These are phyloP conservation scores for Crotalus tigris DNA, from an alignment of 2,113 vertebrate species.

Conservation along the genomic window DNA sequence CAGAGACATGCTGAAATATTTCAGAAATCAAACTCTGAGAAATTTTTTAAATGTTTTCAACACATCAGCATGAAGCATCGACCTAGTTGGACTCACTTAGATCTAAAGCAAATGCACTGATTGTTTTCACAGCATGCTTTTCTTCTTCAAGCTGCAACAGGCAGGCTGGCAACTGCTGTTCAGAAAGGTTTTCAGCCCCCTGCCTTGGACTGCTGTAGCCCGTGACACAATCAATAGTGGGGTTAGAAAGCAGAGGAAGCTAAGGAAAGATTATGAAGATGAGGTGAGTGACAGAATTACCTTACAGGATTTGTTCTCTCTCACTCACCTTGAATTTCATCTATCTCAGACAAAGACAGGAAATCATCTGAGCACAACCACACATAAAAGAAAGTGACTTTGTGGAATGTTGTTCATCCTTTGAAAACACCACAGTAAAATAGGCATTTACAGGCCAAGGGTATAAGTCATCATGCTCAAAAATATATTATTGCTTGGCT, in stretches of 20 bases:
- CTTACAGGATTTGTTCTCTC: slow-evolving; percentile 70
- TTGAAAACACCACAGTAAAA: not conserved
- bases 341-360: slow-evolving; percentile 52
- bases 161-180: slow-evolving; percentile 62
- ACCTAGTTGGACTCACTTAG: slow-evolving; percentile 84
- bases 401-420: rapidly evolving
- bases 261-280: slow-evolving; percentile 78
- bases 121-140: slow-evolving; percentile 87
- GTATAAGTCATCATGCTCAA: slow-evolving; percentile 2
- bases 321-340: slow-evolving; percentile 72
- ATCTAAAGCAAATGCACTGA: slow-evolving; percentile 87
- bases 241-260: slow-evolving; percentile 71
- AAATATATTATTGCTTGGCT: not conserved
- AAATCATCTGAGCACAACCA: slow-evolving; percentile 35
- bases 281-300: slow-evolving; percentile 72
- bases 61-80: slow-evolving; percentile 83
- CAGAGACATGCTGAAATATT: slow-evolving; percentile 67
- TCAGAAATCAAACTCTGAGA: slow-evolving; percentile 75
- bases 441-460: not conserved
- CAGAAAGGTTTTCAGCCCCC: slow-evolving; percentile 80
- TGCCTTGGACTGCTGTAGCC: slow-evolving; percentile 72
- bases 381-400: not conserved
- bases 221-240: slow-evolving; percentile 79
- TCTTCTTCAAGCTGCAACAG: slow-evolving; percentile 73
- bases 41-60: slow-evolving; percentile 83